phyloP scores from a whole-genome alignment of 2,888 invertebrate genomes.

The Nesidiocoris tenuis region DNA sequence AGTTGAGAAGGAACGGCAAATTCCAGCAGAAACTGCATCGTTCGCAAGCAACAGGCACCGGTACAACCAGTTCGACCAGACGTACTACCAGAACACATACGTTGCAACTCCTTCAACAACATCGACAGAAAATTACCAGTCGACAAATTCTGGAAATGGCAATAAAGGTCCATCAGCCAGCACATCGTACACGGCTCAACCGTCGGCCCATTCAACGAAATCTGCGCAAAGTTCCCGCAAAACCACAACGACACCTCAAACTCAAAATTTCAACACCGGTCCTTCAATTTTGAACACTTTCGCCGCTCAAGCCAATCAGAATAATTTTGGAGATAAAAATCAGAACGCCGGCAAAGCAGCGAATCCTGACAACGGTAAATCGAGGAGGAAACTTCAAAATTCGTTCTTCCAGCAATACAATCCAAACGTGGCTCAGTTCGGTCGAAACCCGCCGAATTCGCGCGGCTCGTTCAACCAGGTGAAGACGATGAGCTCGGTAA shows the following conservation, averaged over 20 bases:
- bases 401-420: not conserved
- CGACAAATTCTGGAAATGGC: not conserved
- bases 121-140: not conserved
- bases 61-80: conserved; percentile 52
- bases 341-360: not conserved
- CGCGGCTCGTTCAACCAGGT: not conserved
- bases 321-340: not conserved
- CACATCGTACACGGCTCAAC: not conserved
- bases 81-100: conserved; percentile 29
- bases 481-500: not conserved
- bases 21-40: conserved; percentile 74
- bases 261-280: not conserved
- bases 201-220: not conserved
- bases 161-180: not conserved
- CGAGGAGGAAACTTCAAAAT: not conserved
- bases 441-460: not conserved
- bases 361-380: not conserved
- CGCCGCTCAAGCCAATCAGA: not conserved
- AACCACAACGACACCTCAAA: not conserved
- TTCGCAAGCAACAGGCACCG: conserved; percentile 60
- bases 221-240: not conserved
- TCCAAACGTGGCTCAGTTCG: not conserved
- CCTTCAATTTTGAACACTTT: not conserved
- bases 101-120: conserved; percentile 17
- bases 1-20: conserved; percentile 62